Percentiles rank a stretch among this genome's conserved stretches.
These are phyloP conservation scores for Stenotaenia linearis DNA, from an alignment of 2,888 invertebrate genomes.

Conservation along the genomic window DNA sequence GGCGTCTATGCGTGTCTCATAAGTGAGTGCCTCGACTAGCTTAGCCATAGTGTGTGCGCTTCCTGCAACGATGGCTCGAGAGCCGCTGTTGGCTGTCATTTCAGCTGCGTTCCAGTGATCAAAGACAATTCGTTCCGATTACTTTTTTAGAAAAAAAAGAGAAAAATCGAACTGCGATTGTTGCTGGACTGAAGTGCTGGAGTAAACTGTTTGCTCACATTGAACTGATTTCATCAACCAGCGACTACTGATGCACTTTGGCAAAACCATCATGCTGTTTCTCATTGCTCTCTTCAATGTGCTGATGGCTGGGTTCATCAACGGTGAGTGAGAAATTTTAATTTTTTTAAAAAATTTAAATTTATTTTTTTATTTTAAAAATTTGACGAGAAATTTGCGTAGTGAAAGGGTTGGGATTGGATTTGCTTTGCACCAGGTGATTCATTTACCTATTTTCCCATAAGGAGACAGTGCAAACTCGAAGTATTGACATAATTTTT, in stretches of 20 bases:
- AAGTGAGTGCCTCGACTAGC: constrained; percentile 8
- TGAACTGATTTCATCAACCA: background rate
- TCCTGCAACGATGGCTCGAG: constrained; percentile 14
- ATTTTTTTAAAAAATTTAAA: background rate
- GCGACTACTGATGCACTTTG: background rate
- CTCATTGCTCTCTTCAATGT: background rate
- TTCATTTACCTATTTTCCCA: constrained; percentile 13
- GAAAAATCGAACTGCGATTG: background rate
- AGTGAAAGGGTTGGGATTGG: background rate
- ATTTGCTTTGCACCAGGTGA: background rate
- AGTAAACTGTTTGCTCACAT: constrained; percentile 20
- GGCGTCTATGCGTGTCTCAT: background rate
- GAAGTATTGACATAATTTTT: background rate
- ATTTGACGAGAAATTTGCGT: background rate
- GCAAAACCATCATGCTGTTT: constrained; percentile 2
- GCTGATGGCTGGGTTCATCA: background rate
- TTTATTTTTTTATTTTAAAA: background rate
- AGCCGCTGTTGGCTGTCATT: constrained; percentile 20
- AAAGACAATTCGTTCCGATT: background rate
- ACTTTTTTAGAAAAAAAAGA: background rate
- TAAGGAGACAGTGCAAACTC: background rate
- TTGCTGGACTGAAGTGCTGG: background rate
- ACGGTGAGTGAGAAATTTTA: background rate
- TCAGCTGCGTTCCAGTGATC: background rate
- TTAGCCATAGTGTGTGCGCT: constrained; percentile 17